phyloP scores from a whole-genome alignment of 53 echinoderm and acorn worm species.

The Patiria pectinifera region DNA sequence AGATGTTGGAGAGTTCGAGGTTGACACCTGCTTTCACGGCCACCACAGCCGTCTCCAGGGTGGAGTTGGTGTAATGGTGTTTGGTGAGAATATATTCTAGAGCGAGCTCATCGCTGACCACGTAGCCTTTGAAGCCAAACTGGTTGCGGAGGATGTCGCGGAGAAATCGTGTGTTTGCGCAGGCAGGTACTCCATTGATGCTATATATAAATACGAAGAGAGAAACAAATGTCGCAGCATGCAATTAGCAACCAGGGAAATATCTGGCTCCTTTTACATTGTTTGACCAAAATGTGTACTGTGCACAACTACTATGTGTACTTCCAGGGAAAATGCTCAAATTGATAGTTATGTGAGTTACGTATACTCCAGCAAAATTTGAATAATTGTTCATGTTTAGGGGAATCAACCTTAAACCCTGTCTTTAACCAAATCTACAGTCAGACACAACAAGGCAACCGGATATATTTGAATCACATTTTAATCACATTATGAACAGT shows the following conservation, averaged over 20 bases:
- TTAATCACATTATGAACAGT: no score
- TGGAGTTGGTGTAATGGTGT: conserved; percentile 64
- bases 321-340: neutral
- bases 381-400: no score
- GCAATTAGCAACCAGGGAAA: neutral
- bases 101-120: conserved; percentile 68
- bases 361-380: neutral
- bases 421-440: no score
- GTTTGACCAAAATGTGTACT: no score
- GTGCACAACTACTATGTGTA: neutral
- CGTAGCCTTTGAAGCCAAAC: conserved; percentile 77
- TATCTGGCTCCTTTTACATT: no score
- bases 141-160: conserved; percentile 65
- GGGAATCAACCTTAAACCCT: no score
- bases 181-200: conserved; percentile 78
- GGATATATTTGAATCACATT: no score
- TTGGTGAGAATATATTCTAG: conserved; percentile 36
- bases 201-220: conserved; percentile 12
- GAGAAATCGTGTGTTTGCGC: conserved; percentile 68
- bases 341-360: neutral
- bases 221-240: neutral
- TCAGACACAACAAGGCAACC: no score
- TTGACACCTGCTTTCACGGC: conserved; percentile 64
- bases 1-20: conserved; percentile 52
- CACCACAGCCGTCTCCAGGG: conserved; percentile 55